Conservation (phyloP, 2,888 invertebrate genomes). For the Cancer borealis region DNA sequence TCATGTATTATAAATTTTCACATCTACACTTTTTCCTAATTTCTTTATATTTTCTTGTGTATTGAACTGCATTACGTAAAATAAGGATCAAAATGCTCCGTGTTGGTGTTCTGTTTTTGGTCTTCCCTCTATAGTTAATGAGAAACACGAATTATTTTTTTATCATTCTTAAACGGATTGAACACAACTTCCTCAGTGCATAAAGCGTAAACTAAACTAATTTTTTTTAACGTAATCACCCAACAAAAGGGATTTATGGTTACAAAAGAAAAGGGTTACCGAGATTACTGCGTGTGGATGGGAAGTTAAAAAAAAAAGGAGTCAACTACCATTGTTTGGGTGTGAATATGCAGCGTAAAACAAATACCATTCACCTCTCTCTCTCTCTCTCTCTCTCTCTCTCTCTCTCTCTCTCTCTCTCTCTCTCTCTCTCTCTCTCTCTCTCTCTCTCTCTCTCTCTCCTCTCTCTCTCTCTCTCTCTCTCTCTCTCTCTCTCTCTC, state of each 20-base stretch:
- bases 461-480: conserved; percentile 9
- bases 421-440: background rate
- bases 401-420: background rate
- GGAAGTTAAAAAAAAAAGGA: background rate
- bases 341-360: background rate
- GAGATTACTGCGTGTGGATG: background rate
- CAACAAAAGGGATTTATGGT: background rate
- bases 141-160: too few species aligned
- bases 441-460: conserved; percentile 45
- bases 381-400: background rate
- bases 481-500: too few species aligned
- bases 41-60: background rate
- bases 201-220: background rate
- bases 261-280: background rate
- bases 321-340: background rate
- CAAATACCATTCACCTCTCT: background rate
- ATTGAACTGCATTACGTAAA: background rate
- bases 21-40: background rate
- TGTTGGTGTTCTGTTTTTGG: too few species aligned
- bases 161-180: background rate
- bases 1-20: background rate
- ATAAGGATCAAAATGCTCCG: background rate
- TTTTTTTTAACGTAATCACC: background rate
- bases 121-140: too few species aligned
- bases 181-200: background rate